Conservation (phyloP, 2,888 invertebrate genomes). For the Acrobeloides nanus region DNA sequence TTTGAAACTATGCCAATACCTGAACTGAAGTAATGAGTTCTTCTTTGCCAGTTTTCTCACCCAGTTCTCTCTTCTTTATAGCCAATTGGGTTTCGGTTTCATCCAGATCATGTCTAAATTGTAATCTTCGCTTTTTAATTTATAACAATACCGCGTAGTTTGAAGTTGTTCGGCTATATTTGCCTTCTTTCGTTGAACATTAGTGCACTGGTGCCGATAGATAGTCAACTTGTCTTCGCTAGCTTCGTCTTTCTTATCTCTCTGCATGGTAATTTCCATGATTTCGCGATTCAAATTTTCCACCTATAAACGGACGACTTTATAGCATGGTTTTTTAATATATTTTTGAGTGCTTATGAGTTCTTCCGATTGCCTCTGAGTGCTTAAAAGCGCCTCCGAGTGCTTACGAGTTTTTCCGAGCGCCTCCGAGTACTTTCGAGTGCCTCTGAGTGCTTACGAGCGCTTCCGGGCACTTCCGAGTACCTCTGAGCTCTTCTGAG, state of each 20-base stretch:
- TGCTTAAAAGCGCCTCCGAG: slow-evolving; percentile 5
- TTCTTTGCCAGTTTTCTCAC: slow-evolving; percentile 22
- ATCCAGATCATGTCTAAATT: slow-evolving; percentile 63
- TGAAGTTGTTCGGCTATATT: slow-evolving; percentile 67
- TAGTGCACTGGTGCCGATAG: slow-evolving; percentile 69
- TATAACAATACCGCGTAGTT: slow-evolving; percentile 10
- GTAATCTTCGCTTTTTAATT: neutral
- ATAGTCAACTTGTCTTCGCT: slow-evolving; percentile 70
- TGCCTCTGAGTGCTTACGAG: too few species aligned
- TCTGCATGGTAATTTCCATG: slow-evolving; percentile 68
- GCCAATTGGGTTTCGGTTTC: slow-evolving; percentile 55
- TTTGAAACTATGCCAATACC: too few species aligned
- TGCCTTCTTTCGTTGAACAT: slow-evolving; percentile 71
- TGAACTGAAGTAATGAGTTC: slow-evolving; percentile 31
- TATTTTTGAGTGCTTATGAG: slow-evolving; percentile 8
- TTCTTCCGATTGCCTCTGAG: slow-evolving; percentile 8
- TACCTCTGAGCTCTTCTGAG: too few species aligned
- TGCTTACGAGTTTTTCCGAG: too few species aligned
- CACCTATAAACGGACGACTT: slow-evolving; percentile 57
- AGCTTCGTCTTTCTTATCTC: slow-evolving; percentile 64
- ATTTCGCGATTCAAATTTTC: slow-evolving; percentile 62
- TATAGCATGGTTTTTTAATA: slow-evolving; percentile 2
- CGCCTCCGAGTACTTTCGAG: too few species aligned
- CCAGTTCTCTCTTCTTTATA: slow-evolving; percentile 23
- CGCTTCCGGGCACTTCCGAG: too few species aligned